Evolutionary conservation across 2,113 vertebrate species (phyloP), one percentile per base, ranked within the genome.

Genomic region (Perognathus longimembris): DNA sequence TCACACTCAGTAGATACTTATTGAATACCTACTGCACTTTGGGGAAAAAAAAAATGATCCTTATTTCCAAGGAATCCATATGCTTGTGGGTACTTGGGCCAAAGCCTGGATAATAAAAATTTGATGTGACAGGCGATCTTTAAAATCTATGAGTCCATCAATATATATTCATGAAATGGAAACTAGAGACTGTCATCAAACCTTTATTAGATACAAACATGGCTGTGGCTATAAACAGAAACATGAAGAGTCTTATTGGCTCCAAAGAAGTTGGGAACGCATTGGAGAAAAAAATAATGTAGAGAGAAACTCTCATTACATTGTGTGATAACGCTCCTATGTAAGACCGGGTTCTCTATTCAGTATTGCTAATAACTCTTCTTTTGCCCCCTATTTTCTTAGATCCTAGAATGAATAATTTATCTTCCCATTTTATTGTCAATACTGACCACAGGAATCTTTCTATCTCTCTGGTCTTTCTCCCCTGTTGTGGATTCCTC

Each of bases 131-230:
- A 28, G 50, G 3, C 34, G 79, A 12, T 54, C 36, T 84, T 91
- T 89, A 81, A 80, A 96, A 91, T 71, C 75, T 67, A 36, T 85
- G 32, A 67, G 83, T 92, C 87, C 83, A 84, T 92, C 83, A 91
- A 75, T 91, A 95, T 90, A 54, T 82, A 93, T 81, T 95, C 94
- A 89, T 94, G 76, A 94, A 94, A 89, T 81, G 57, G 87, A 94
- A 89, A 84, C 36, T 76, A 92, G 22, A 26, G 9, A 36, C 26
- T 78, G 61, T 67, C 61, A 81, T 88, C 36, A 92, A 77, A 24
- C 34, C 45, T 96, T 94, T 92, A 89, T 93, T 87, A 94, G 40
- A 84, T n/a, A 34, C 79, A 89, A 84, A 74, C 76, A 0, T 50
- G n/a, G 32, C 61, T 88, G 28, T 92, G 32, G 57, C 45, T 96